phyloP scores from a whole-genome alignment of 2,888 invertebrate genomes.

The Stratiomys singularior region DNA sequence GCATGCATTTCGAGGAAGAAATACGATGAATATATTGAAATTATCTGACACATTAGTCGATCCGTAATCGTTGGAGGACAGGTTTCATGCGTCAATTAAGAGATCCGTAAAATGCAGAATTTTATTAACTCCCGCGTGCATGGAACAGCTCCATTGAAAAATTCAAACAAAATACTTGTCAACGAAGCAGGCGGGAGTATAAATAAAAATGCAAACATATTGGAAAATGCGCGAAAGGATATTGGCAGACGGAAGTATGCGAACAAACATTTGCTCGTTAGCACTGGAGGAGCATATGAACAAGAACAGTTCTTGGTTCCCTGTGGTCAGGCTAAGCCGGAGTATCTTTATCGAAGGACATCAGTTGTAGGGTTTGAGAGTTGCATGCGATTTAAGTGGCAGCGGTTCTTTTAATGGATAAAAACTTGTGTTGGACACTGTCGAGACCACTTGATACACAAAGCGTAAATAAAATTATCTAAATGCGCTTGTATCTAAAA shows the following conservation, averaged over 20 bases:
- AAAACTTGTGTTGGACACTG: neutral
- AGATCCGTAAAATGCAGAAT: slow-evolving; percentile 34
- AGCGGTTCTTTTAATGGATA: neutral
- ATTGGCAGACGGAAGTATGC: too few species aligned
- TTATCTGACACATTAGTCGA: slow-evolving; percentile 41
- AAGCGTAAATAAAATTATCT: slow-evolving; percentile 6
- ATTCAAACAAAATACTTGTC: slow-evolving; percentile 28
- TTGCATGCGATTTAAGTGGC: too few species aligned
- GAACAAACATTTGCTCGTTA: too few species aligned
- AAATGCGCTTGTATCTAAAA: slow-evolving; percentile 3
- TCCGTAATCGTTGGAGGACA: slow-evolving; percentile 29
- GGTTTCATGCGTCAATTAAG: slow-evolving; percentile 43
- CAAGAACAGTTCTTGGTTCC: too few species aligned
- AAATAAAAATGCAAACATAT: neutral
- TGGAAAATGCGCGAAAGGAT: neutral
- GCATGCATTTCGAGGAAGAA: slow-evolving; percentile 4
- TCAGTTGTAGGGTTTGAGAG: too few species aligned
- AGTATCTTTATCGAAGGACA: too few species aligned
- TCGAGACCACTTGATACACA: neutral
- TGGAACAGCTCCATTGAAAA: slow-evolving; percentile 39
- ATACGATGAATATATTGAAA: slow-evolving; percentile 40
- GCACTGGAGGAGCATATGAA: too few species aligned
- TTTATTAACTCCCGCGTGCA: slow-evolving; percentile 22
- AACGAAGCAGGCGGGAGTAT: slow-evolving; percentile 2
- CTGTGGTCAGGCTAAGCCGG: too few species aligned